These are phyloP conservation scores for Pemphigus obesinymphae DNA, from an alignment of 1,140 invertebrate genomes.

Conservation along the genomic window DNA sequence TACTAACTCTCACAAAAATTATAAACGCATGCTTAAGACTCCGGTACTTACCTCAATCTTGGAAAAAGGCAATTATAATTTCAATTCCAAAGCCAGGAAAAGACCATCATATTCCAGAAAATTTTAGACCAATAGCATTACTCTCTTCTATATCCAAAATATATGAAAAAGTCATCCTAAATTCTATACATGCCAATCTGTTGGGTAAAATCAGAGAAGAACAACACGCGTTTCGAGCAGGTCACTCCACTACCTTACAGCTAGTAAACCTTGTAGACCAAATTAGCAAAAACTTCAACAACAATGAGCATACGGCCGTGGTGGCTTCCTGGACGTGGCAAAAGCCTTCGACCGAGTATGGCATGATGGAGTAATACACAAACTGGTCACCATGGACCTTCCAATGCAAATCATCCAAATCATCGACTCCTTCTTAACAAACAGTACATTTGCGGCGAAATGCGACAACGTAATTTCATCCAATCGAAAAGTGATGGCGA, in stretches of 20 bases:
- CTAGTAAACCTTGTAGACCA: no score
- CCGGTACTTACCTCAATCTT: neutral
- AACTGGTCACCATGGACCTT: neutral
- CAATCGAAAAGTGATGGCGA: neutral
- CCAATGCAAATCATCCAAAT: neutral
- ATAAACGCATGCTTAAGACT: neutral
- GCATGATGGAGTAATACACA: no score
- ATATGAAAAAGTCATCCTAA: neutral
- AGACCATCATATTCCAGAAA: neutral
- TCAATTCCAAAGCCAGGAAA: neutral
- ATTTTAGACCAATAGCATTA: neutral
- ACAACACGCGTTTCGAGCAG: neutral
- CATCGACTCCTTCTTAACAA: neutral
- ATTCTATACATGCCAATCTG: neutral
- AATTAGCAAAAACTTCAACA: no score
- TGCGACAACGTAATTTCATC: neutral
- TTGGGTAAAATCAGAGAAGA: neutral
- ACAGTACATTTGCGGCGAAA: neutral
- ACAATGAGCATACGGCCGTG: no score
- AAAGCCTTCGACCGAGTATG: no score
- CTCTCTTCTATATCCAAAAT: neutral
- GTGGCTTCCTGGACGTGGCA: no score
- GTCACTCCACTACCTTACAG: no score
- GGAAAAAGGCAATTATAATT: neutral
- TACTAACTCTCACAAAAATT: neutral